Evolutionary conservation across 1,140 invertebrate species (phyloP).

Genomic region (Adoxophyes honmai): DNA sequence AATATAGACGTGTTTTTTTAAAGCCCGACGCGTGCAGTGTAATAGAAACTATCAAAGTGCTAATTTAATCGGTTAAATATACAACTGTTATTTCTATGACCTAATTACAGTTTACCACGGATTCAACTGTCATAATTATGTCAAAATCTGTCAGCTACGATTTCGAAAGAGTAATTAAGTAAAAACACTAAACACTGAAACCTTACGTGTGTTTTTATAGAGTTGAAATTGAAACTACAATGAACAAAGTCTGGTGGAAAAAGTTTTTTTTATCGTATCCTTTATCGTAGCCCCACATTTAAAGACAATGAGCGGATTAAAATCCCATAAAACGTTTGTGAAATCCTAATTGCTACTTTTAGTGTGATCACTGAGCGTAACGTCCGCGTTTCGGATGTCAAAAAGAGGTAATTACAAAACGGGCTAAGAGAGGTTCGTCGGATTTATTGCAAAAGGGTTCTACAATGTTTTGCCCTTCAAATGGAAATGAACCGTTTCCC

Average conservation of each 20-base stretch:
- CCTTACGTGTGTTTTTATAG: too few species aligned
- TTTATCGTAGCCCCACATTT: neutral
- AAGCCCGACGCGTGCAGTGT: too few species aligned
- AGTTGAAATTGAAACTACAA: too few species aligned
- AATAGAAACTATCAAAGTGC: too few species aligned
- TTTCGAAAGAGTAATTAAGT: neutral
- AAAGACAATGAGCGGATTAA: conserved; percentile 9
- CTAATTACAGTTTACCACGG: neutral
- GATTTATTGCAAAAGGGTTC: too few species aligned
- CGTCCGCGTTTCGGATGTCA: neutral
- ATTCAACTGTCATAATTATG: conserved; percentile 6
- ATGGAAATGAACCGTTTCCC: too few species aligned
- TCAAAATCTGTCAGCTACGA: neutral
- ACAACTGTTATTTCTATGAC: neutral
- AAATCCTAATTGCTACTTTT: conserved; percentile 12
- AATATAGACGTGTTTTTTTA: too few species aligned
- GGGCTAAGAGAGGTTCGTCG: too few species aligned
- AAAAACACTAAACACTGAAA: too few species aligned
- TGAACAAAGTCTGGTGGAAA: too few species aligned
- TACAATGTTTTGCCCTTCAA: too few species aligned
- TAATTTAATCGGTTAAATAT: too few species aligned
- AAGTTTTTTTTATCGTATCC: neutral
- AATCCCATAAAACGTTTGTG: conserved; percentile 7
- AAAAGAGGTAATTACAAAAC: neutral
- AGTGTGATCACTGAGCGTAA: conserved; percentile 3